Evolutionary conservation across 2,888 invertebrate genomes (phyloP).

Genomic region (Eupithecia inturbata): DNA sequence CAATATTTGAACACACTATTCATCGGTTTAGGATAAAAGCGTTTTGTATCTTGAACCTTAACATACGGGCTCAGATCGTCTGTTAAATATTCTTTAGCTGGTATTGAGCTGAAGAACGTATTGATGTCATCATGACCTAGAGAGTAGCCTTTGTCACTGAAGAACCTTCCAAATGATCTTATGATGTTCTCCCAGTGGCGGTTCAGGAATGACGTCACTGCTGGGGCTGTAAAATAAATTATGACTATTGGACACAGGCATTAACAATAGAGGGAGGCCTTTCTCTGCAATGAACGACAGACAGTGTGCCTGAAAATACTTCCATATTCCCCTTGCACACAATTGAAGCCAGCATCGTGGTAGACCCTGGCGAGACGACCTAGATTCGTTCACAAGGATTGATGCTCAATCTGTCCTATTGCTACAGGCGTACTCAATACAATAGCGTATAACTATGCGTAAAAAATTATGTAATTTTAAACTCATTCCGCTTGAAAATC

Average conservation of each 20-base stretch:
- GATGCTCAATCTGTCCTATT: not conserved
- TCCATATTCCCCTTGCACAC: not conserved
- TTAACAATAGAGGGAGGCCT: not conserved
- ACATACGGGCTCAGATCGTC: slow-evolving; percentile 18
- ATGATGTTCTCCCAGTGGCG: slow-evolving; percentile 18
- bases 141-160: slow-evolving; percentile 23
- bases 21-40: not conserved
- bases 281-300: not conserved
- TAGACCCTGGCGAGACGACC: not conserved
- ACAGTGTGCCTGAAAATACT: not conserved
- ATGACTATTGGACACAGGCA: not conserved
- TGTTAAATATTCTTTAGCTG: slow-evolving; percentile 21
- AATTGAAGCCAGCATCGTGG: not conserved
- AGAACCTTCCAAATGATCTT: slow-evolving; percentile 14
- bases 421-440: not conserved
- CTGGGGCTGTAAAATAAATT: slow-evolving; percentile 19
- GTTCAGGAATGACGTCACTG: slow-evolving; percentile 22
- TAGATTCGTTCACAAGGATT: not conserved
- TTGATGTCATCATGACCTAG: not conserved
- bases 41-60: slow-evolving; percentile 1
- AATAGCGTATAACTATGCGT: not conserved
- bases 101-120: slow-evolving; percentile 9
- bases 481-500: not conserved
- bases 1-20: not conserved
- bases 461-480: not conserved